Evolutionary conservation across 2,113 vertebrate genomes (phyloP).

Genomic region (Halichoerus grypus): DNA sequence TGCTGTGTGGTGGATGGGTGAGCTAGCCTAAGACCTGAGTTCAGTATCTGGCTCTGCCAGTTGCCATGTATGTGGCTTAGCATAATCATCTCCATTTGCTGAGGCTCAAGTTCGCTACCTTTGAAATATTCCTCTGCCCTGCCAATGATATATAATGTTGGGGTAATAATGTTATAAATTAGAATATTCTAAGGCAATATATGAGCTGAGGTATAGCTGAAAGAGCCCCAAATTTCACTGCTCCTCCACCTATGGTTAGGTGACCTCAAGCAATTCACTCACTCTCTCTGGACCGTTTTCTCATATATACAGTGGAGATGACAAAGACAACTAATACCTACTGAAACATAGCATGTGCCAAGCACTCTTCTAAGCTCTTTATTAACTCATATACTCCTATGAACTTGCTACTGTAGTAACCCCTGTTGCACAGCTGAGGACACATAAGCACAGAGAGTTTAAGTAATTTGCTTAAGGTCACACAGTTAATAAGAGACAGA

Average conservation of each 20-base stretch:
- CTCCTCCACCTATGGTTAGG: neutral
- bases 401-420: neutral
- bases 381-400: neutral
- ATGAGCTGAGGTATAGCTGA: neutral
- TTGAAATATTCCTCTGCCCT: neutral
- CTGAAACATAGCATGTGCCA: neutral
- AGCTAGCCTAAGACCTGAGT: neutral
- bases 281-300: neutral
- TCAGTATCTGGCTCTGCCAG: neutral
- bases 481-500: neutral
- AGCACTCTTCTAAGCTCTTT: neutral
- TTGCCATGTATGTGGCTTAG: neutral
- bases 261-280: neutral
- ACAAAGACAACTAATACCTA: accelerated
- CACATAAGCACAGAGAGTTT: neutral
- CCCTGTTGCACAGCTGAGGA: neutral
- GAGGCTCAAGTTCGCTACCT: neutral
- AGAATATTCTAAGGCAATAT: neutral
- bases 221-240: neutral
- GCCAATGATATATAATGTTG: neutral
- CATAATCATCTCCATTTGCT: neutral
- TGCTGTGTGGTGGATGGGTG: neutral
- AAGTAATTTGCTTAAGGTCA: neutral
- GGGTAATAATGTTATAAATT: neutral
- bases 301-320: neutral